Conservation (phyloP, 2,888 invertebrate species). For the Dichetophora obliterata region DNA sequence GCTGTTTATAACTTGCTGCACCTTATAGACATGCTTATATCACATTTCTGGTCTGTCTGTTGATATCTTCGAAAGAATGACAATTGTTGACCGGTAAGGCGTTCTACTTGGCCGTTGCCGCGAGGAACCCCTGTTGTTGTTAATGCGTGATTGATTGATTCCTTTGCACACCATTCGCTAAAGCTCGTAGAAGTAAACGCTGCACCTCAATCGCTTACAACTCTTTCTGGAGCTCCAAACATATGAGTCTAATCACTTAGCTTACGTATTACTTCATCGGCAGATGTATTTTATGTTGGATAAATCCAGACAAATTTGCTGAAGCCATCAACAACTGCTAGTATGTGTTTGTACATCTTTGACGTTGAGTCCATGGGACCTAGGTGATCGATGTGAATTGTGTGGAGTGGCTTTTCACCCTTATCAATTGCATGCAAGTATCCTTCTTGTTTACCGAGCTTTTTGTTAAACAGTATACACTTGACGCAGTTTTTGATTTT, state of each 20-base stretch:
- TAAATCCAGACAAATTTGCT: slow-evolving; percentile 21
- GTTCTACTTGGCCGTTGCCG: slow-evolving; percentile 27
- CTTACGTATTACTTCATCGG: background rate
- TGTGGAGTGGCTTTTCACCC: slow-evolving; percentile 21
- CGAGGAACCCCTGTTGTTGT: slow-evolving; percentile 22
- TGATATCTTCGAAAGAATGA: slow-evolving; percentile 1
- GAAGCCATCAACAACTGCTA: slow-evolving; percentile 13
- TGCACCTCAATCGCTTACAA: background rate
- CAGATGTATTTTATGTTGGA: slow-evolving; percentile 14
- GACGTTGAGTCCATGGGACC: slow-evolving; percentile 23
- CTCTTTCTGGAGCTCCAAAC: slow-evolving; percentile 4
- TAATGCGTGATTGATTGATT: background rate
- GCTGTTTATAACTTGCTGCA: background rate
- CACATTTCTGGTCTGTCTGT: background rate
- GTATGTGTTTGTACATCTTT: slow-evolving; percentile 24
- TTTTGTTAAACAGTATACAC: slow-evolving; percentile 4
- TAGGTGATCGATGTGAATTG: slow-evolving; percentile 15
- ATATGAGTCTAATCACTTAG: slow-evolving; percentile 9
- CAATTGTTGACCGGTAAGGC: background rate
- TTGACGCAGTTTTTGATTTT: no score
- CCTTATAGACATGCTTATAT: background rate
- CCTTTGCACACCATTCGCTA: background rate
- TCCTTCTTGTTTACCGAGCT: slow-evolving; percentile 15
- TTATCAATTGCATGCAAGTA: slow-evolving; percentile 21
- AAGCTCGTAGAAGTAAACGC: slow-evolving; percentile 5